Conservation (phyloP, 1,140 invertebrate genomes). For the Heliconius hewitsoni region DNA sequence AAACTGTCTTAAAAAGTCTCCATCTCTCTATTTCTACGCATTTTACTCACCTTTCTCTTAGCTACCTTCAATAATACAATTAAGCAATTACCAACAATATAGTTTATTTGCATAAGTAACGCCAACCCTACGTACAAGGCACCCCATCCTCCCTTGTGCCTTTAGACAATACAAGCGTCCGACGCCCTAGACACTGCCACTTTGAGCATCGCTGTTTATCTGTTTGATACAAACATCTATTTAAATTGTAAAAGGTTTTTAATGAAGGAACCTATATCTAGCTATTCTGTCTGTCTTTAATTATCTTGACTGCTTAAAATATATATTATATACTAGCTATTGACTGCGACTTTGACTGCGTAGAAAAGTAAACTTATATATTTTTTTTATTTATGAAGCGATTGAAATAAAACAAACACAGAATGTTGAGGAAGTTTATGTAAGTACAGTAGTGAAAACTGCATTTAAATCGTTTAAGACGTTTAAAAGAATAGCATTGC, state of each 20-base stretch:
- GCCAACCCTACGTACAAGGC: constrained; percentile 33
- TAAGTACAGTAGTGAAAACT: no score
- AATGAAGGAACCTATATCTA: not conserved
- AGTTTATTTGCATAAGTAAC: constrained; percentile 9
- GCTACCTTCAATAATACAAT: not conserved
- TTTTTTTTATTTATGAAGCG: no score
- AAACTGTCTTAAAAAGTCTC: no score
- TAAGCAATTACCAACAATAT: constrained; percentile 2
- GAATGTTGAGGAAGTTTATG: no score
- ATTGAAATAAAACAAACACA: no score
- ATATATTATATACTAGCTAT: no score
- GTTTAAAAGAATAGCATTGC: no score
- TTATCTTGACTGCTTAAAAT: no score
- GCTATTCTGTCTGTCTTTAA: not conserved
- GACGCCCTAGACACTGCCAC: constrained; percentile 49
- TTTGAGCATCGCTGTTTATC: constrained; percentile 47
- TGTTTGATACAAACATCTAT: constrained; percentile 38
- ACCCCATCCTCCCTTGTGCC: constrained; percentile 40
- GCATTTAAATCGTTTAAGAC: no score
- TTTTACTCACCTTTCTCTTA: not conserved
- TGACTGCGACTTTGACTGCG: no score
- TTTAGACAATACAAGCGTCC: constrained; percentile 45
- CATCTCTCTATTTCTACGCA: not conserved
- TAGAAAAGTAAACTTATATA: no score
- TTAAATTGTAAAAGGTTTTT: no score